Evolutionary conservation across 2,888 invertebrate species (phyloP).

Genomic region (Scaptomyza parva): DNA sequence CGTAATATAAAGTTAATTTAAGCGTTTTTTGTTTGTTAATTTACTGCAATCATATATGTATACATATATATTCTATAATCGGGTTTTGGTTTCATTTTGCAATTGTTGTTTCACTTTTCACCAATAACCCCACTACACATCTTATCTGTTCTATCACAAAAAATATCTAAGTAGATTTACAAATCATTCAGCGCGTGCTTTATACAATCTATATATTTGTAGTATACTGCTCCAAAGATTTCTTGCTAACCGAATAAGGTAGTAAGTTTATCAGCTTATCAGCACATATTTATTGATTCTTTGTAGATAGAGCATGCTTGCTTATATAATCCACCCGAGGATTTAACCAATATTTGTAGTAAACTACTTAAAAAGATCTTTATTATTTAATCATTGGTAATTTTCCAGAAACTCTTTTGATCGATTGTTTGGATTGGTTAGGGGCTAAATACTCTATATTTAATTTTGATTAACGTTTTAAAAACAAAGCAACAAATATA

Average conservation of each 20-base stretch:
- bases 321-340: slow-evolving; percentile 4
- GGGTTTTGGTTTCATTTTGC: not conserved
- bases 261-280: slow-evolving; percentile 31
- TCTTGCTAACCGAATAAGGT: slow-evolving; percentile 1
- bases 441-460: not conserved
- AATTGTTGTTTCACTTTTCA: slow-evolving; percentile 2
- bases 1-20: slow-evolving; percentile 20
- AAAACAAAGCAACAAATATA: not conserved
- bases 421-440: not conserved
- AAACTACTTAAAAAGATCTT: slow-evolving; percentile 4
- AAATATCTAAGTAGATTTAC: slow-evolving; percentile 9
- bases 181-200: slow-evolving; percentile 15
- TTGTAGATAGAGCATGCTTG: not conserved
- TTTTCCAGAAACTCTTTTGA: slow-evolving; percentile 8
- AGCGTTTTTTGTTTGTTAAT: slow-evolving; percentile 1
- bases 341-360: slow-evolving; percentile 1
- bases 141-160: slow-evolving; percentile 41
- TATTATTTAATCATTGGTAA: slow-evolving; percentile 16
- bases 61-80: not conserved
- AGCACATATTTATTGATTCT: slow-evolving; percentile 28
- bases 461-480: not conserved
- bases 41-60: not conserved
- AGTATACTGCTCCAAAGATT: slow-evolving; percentile 5
- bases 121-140: slow-evolving; percentile 29
- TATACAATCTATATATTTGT: not conserved